A percentile compares a stretch with the other conserved stretches of the same genome.
Conservation (phyloP, 2,888 invertebrate genomes). For the Eulithis prunata region DNA sequence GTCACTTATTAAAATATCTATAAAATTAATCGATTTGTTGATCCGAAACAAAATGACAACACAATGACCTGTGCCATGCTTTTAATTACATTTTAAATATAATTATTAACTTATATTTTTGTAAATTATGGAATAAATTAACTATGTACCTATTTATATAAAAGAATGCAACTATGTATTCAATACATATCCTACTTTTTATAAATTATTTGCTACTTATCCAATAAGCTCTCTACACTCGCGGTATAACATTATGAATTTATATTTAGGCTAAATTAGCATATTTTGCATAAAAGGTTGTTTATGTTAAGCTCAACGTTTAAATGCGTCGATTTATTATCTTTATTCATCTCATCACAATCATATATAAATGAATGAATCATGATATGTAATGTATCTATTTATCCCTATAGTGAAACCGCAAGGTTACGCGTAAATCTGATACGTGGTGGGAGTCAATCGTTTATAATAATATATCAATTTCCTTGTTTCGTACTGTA, state of each 20-base stretch:
- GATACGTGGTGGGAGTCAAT: conserved; percentile 1
- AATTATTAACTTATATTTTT: conserved; percentile 22
- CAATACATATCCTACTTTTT: conserved; percentile 27
- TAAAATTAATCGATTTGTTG: conserved; percentile 9
- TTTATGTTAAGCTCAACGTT: conserved; percentile 28
- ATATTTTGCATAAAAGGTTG: conserved; percentile 23
- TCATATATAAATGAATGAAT: too few species aligned
- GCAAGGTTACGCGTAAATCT: conserved; percentile 22
- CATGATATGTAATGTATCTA: not conserved
- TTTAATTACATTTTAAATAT: conserved; percentile 11
- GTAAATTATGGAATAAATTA: conserved; percentile 11
- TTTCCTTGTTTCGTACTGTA: too few species aligned
- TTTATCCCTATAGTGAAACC: conserved; percentile 16
- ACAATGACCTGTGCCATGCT: conserved; percentile 31
- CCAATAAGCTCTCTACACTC: conserved; percentile 32
- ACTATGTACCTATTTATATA: conserved; percentile 1
- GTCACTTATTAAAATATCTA: not conserved
- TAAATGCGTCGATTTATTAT: conserved; percentile 4
- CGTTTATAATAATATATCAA: too few species aligned
- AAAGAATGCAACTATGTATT: conserved; percentile 22
- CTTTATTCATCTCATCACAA: too few species aligned
- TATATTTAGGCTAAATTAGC: conserved; percentile 24
- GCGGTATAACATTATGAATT: conserved; percentile 21
- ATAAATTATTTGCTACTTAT: conserved; percentile 22
- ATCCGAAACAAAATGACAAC: conserved; percentile 13